Evolutionary conservation across 2,888 invertebrate species (phyloP), one percentile per base, ranked within the genome.

Genomic region (Marasmarcha lunaedactyla): DNA sequence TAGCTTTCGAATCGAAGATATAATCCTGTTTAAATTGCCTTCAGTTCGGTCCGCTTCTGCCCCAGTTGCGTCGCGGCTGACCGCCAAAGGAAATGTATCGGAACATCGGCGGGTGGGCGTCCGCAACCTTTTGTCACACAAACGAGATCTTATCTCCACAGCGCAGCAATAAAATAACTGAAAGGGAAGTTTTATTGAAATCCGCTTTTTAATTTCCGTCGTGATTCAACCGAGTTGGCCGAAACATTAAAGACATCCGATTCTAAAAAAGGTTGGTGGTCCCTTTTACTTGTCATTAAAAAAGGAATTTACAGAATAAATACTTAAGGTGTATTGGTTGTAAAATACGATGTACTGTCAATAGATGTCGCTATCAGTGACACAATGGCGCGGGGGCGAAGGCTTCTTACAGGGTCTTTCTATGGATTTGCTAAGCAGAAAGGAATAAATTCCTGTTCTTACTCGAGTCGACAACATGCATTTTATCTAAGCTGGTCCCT

Each of bases 341-440:
- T 66, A 61, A 65, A 63, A 49, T 55, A 58, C 48, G 44, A 26
- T 36, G 40, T 42, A 37, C 39, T 48, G 43, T 42, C 59, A 59
- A 53, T 57, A 64, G 67, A 63, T 59, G 67, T 59, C 60, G 52
- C 55, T 52, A 49, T 41, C 43, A 39, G 48, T 48, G 48, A 9
- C 49, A 72, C 71, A 72, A 72, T 71, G 51, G 66, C 43, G 64
- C 55, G 73, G 66, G 65, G 72, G 73, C 70, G 71, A 58, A 41
- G 3, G 9, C n/a, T 11, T 30, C 30, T 30, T 30, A n/a, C 30
- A n/a, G 9, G 30, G 6, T 30, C 30, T 30, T 30, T 30, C 30
- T 30, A 40, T 37, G 36, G 40, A 40, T 40, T 62, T 61, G 50
- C 55, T 52, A 57, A 51, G 50, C 46, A 46, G 38, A 51, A 51